These are phyloP conservation scores for Drosophila pallidifrons DNA, from an alignment of 1,140 invertebrate species.

Conservation along the genomic window DNA sequence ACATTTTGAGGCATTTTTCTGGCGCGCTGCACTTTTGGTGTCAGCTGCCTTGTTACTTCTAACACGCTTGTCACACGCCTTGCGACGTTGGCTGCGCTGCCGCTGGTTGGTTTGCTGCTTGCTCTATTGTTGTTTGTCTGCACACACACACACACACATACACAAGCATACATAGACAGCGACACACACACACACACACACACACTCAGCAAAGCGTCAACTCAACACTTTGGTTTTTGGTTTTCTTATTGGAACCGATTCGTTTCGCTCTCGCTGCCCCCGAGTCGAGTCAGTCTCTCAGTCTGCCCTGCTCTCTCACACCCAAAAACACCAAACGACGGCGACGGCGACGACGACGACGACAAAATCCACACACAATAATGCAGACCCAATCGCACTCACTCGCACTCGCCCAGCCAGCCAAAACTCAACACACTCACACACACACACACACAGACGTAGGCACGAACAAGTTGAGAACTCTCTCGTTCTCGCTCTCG, in stretches of 20 bases:
- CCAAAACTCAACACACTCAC: slow-evolving; percentile 43
- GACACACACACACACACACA: neutral
- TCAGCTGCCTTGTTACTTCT: slow-evolving; percentile 83
- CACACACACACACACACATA: slow-evolving; percentile 16
- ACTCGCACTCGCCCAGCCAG: slow-evolving; percentile 18
- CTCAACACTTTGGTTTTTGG: slow-evolving; percentile 77
- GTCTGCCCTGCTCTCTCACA: slow-evolving; percentile 61
- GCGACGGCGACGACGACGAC: neutral
- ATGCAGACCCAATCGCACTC: slow-evolving; percentile 43
- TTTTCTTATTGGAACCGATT: slow-evolving; percentile 76
- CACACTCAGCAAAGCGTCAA: slow-evolving; percentile 59
- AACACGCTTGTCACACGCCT: slow-evolving; percentile 67
- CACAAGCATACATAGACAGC: neutral
- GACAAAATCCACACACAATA: neutral
- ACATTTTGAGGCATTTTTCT: slow-evolving; percentile 66
- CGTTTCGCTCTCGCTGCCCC: slow-evolving; percentile 35
- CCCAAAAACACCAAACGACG: slow-evolving; percentile 29
- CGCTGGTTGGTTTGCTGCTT: slow-evolving; percentile 65
- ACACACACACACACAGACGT: slow-evolving; percentile 2
- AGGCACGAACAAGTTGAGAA: neutral
- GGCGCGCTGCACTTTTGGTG: slow-evolving; percentile 71
- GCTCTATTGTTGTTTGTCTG: slow-evolving; percentile 33
- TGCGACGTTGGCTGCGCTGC: slow-evolving; percentile 48
- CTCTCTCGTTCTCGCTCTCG: slow-evolving; percentile 15
- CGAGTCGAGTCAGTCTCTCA: slow-evolving; percentile 31